Evolutionary conservation across 2,113 vertebrate genomes (phyloP), one percentile per base, ranked within the genome.

Genomic region (Brachyhypopomus gauderio): DNA sequence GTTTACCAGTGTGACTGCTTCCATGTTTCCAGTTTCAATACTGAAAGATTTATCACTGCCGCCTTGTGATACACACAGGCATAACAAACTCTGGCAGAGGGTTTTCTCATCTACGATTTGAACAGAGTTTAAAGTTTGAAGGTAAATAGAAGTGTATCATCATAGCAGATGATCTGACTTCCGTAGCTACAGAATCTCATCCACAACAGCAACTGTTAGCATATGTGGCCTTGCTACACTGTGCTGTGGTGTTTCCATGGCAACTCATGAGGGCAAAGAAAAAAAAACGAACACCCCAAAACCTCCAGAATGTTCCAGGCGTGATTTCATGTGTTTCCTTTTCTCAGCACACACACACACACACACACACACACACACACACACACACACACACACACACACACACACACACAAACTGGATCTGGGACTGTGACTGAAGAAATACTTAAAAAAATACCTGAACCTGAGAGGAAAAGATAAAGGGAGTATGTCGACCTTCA

Each of bases 221-320:
- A 66, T 66, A 22, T 74, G 62, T 67, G 78, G 62, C 59, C 27
- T 69, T 60, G 75, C 79, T 77, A 73, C 27, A 22, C 79, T 62
- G 83, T 66, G 74, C n/a, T 27, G 38, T 52, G 60, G 59, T 52
- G 83, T 85, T 85, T 85, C 83, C 60, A 78, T 81, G 79, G 79
- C 52, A 55, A 85, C 75, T 48, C 17, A 36, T 34, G 20, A 67
- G 30, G 30, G 30, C 3, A 22, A 19, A 34, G 73, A 81, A 72
- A 74, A 22, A 34, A 81, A 67, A 73, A 63, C 52, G 60, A 79
- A 36, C 20, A 6, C 56, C 70, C 9, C 22, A 69, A 14, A 6
- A n/a, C 4, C 16, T 72, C 23, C 7, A 70, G 72, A 63, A 22
- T 74, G 56, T 58, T 70, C 38, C 36, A 64, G 45, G 23, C 4